Evolutionary conservation across 2,888 invertebrate species (phyloP).

Genomic region (Tetropium fuscum): DNA sequence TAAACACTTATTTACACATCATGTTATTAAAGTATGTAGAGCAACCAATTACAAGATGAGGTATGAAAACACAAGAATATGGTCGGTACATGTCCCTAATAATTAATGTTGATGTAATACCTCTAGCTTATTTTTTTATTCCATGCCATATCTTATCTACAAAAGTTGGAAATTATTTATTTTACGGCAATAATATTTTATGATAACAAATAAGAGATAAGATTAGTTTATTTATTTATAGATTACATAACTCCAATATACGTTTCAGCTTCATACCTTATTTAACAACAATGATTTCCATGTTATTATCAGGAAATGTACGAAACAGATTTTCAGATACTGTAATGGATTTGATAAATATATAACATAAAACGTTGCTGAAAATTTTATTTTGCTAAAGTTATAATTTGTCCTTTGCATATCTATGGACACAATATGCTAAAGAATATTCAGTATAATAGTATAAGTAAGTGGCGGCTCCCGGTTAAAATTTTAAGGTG

Average conservation of each 20-base stretch:
- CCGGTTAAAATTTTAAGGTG: too few relatives aligned
- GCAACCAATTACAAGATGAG: neutral
- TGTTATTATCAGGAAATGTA: too few relatives aligned
- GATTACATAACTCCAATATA: conserved; percentile 33
- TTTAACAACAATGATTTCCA: neutral
- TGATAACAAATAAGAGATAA: conserved; percentile 33
- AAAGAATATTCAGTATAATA: too few relatives aligned
- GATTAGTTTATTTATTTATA: conserved; percentile 33
- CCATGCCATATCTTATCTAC: conserved; percentile 33
- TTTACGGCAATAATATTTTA: conserved; percentile 29
- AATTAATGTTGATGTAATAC: conserved; percentile 19
- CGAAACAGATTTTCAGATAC: too few relatives aligned
- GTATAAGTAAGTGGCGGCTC: too few relatives aligned
- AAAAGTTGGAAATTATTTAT: conserved; percentile 31
- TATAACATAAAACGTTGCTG: too few relatives aligned
- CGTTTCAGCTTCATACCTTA: neutral
- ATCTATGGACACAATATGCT: too few relatives aligned
- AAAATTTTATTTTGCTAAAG: too few relatives aligned
- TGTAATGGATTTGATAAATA: too few relatives aligned
- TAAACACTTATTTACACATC: neutral
- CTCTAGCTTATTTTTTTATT: conserved; percentile 22
- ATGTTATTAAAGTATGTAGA: neutral
- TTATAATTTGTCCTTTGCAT: too few relatives aligned
- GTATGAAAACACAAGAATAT: conserved; percentile 6
- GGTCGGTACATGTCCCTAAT: neutral